Base-by-base conservation (phyloP, 2,797 vertebrate species). In the Hyperoplus immaculatus region DNA sequence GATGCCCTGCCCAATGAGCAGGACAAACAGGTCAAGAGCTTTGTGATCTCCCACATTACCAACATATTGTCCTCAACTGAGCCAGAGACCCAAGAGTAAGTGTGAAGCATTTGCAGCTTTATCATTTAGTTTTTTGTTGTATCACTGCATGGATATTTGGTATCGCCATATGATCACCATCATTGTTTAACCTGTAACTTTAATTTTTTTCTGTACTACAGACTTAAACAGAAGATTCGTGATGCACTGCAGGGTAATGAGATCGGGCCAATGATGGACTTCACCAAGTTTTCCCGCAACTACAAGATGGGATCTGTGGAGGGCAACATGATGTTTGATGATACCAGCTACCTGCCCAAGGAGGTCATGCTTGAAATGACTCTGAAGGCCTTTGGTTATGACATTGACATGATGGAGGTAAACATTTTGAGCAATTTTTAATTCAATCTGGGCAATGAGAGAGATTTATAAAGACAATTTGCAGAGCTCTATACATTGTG, bases 321-420 rank as follows among this genome's bases (percentile, higher is more conserved):
- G 84, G 96, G 96, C 72, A 98, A 99, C 86, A 90, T 99, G 83
- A 86, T 99, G 86, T 98, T 99, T 90, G 97, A 99, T 69, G 91
- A 94, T 47, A 89, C 77, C 63, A 95, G 93, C 81, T 96, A 96
- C 76, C 77, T 99, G 88, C 97, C 98, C 76, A 98, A 91, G 82
- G 97, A 99, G 84, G 94, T 93, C 70, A 96, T 99, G 96, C 93
- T 99, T 81, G 98, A 98, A 88, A 96, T 96, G 71, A 98, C 97
- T 15, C 93, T 99, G 49, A 88, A 94, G 16, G 85, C 95, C 21
- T 97, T 97, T 60, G 98, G 97, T 84, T 80, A 77, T 77, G 88
- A 97, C 55, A 46, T 93, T 0, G 97, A 99, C 78, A 93, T 99
- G 92, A 95, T 99, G 86, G 98, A 99, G 98, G 98, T 99, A 95